Evolutionary conservation across 2,113 vertebrate species (phyloP), one percentile per base, ranked within the genome.

Genomic region (Apistogramma diplotaenia): DNA sequence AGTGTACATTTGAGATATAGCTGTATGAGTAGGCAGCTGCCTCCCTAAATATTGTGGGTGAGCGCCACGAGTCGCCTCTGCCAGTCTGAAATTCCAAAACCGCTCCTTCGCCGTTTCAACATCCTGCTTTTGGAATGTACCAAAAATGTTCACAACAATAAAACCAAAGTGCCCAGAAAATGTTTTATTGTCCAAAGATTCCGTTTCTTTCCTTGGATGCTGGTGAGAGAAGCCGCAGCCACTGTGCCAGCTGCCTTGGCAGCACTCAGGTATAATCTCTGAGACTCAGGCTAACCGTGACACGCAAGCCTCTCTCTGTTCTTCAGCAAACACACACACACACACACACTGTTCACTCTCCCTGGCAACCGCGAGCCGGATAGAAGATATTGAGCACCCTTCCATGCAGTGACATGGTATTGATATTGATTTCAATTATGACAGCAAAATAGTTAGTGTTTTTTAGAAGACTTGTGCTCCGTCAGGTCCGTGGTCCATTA

Each of bases 181-280:
- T 81, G 53, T 74, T 85, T 77, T 37, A 81, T 80, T 78, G 81
- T 82, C 29, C 60, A 83, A 89, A 83, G 74, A 86, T 79, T 87
- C 40, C 1, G 55, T 88, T 88, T 85, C 53, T 72, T 21, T 54
- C 73, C 43, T 21, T 61, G 75, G 55, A 84, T 83, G 56, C 62
- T 61, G 40, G 62, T 19, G 57, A 80, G 80, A 83, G 56, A 74
- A 85, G 33, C 37, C 57, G 21, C 55, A 43, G 80, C 59, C 3
- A 3, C 54, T 3, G 60, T 89, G 89, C 91, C 91, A 92, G 86
- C 83, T 54, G 86, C 37, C 60, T 90, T 90, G 88, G 85, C 89
- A 90, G 76, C 83, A 5, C 58, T 85, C 55, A 2, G 62, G 88
- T 86, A 90, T 87, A 89, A 91, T 91, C 91, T 87, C 61, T 55